Evolutionary conservation across 1,140 invertebrate species (phyloP).

Genomic region (Brachionus rotundiformis): DNA sequence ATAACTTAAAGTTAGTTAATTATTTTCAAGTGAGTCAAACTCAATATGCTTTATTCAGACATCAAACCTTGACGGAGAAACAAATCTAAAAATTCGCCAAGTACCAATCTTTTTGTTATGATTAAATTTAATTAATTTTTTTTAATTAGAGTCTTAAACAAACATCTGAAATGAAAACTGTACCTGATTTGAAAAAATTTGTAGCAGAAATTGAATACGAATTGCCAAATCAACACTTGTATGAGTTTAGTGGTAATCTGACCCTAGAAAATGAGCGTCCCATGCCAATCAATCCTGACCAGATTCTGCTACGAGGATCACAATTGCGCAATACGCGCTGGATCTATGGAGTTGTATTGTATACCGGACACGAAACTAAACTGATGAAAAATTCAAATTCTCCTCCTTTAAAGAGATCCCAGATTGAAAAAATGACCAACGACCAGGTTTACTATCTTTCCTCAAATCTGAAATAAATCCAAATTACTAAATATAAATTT

Average conservation of each 20-base stretch:
- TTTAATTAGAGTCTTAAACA: conserved; percentile 14
- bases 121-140: background rate
- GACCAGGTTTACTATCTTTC: background rate
- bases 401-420: conserved; percentile 85
- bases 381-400: conserved; percentile 73
- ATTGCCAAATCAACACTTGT: conserved; percentile 87
- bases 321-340: conserved; percentile 54
- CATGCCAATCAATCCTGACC: conserved; percentile 83
- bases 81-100: conserved; percentile 95
- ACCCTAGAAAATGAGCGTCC: conserved; percentile 48
- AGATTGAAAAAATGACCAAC: conserved; percentile 89
- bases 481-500: too few species aligned
- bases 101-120: too few species aligned
- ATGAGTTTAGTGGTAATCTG: conserved; percentile 91
- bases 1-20: background rate
- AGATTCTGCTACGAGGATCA: conserved; percentile 71
- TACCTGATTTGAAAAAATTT: conserved; percentile 76
- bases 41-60: conserved; percentile 99
- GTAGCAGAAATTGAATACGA: conserved; percentile 82
- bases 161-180: conserved; percentile 69
- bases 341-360: conserved; percentile 74
- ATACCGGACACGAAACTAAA: conserved; percentile 95
- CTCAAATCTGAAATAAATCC: background rate
- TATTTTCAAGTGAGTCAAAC: conserved; percentile 81
- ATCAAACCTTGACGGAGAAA: conserved; percentile 97